Evolutionary conservation across 2,888 invertebrate species (phyloP).

Genomic region (Tillus elongatus): DNA sequence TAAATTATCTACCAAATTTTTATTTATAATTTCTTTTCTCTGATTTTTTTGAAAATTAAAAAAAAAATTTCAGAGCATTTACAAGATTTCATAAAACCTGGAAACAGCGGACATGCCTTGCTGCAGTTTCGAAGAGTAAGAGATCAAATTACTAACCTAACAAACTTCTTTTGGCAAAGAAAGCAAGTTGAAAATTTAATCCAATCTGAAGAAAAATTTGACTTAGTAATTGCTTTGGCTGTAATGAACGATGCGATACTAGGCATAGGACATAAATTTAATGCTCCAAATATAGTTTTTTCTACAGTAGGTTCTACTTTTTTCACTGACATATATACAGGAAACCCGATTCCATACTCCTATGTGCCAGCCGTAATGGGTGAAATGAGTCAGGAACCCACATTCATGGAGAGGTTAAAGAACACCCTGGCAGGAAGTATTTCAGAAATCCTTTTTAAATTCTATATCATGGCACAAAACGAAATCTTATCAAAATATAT

Average conservation of each 20-base stretch:
- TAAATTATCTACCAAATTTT: too few relatives aligned
- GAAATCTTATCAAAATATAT: conserved; percentile 24
- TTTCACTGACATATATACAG: not conserved
- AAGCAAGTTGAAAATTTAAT: not conserved
- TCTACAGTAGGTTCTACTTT: conserved; percentile 5
- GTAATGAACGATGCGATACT: conserved; percentile 9
- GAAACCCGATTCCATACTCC: not conserved
- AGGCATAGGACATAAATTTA: conserved; percentile 10
- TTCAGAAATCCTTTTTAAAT: not conserved
- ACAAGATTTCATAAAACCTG: too few relatives aligned
- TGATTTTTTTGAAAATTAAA: too few relatives aligned
- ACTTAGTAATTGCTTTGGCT: conserved; percentile 6
- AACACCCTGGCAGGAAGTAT: conserved; percentile 1
- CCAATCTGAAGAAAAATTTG: conserved; percentile 8
- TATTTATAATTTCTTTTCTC: too few relatives aligned
- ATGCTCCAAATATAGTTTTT: conserved; percentile 10
- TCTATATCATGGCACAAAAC: too few relatives aligned
- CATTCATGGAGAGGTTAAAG: not conserved
- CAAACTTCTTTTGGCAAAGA: conserved; percentile 12
- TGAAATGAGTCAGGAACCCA: not conserved
- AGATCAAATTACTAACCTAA: too few relatives aligned
- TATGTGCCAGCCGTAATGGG: not conserved
- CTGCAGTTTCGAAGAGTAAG: too few relatives aligned
- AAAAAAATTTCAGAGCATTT: too few relatives aligned
- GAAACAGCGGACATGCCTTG: too few relatives aligned